A percentile compares a stretch with the other conserved stretches of the same genome.
Conservation (phyloP, 2,888 invertebrate species). For the Halictus quadricinctus region DNA sequence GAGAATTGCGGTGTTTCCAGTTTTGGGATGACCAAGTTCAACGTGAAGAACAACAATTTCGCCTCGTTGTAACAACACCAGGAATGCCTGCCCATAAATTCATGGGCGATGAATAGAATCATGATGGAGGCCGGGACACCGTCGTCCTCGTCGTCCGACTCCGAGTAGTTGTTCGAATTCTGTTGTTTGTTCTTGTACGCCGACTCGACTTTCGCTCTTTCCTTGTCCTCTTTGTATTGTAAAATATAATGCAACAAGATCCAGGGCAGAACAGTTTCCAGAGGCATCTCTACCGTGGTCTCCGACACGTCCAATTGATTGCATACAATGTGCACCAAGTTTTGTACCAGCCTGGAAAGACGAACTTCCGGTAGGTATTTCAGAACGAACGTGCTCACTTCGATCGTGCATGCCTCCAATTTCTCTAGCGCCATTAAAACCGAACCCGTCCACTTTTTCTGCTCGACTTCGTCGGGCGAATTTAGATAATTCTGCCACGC, state of each 20-base stretch:
- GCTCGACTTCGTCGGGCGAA: conserved; percentile 80
- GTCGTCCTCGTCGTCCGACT: conserved; percentile 83
- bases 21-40: conserved; percentile 89
- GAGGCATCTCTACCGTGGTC: conserved; percentile 85
- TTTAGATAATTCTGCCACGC: conserved; percentile 86
- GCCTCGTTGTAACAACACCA: conserved; percentile 92
- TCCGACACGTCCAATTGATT: conserved; percentile 90
- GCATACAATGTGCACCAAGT: conserved; percentile 89
- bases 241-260: conserved; percentile 92
- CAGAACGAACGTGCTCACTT: conserved; percentile 83
- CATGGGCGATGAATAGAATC: conserved; percentile 92
- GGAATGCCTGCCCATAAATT: conserved; percentile 90
- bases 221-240: conserved; percentile 88
- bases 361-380: conserved; percentile 84
- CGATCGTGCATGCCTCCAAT: conserved; percentile 84
- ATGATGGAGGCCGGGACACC: conserved; percentile 89
- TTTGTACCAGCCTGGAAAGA: conserved; percentile 88
- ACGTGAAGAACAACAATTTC: conserved; percentile 89
- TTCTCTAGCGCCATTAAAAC: conserved; percentile 82
- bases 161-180: conserved; percentile 70
- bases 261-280: conserved; percentile 91
- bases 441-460: conserved; percentile 83
- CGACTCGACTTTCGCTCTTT: conserved; percentile 83
- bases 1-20: conserved; percentile 87
- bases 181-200: conserved; percentile 69